Evolutionary conservation across 2,888 invertebrate species (phyloP).

Genomic region (Lepidochitona cinerea): DNA sequence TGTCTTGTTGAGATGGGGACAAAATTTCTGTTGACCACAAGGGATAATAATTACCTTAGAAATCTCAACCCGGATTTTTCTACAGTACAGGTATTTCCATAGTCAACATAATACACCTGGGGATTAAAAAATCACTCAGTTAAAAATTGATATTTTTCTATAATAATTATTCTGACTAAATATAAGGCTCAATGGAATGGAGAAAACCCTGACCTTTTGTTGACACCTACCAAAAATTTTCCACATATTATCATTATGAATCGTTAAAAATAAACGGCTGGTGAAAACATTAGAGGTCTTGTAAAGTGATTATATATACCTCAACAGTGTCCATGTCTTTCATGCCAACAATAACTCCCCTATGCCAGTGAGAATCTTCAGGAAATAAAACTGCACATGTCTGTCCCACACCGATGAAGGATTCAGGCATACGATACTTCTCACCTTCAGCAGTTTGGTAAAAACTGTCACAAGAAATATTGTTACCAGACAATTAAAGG

Average conservation of each 20-base stretch:
- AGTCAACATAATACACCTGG: constrained; percentile 63
- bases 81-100: constrained; percentile 61
- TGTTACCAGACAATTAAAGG: too few species aligned
- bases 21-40: too few species aligned
- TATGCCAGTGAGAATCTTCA: constrained; percentile 63
- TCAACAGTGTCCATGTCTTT: constrained; percentile 43
- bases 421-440: constrained; percentile 47
- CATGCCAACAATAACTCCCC: constrained; percentile 51
- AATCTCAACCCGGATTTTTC: constrained; percentile 42
- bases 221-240: too few species aligned
- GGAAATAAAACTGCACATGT: constrained; percentile 60
- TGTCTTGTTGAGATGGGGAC: too few species aligned
- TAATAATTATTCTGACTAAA: too few species aligned
- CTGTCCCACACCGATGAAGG: constrained; percentile 46
- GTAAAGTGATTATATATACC: constrained; percentile 24
- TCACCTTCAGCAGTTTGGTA: constrained; percentile 18
- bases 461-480: not conserved
- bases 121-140: constrained; percentile 14
- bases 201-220: too few species aligned
- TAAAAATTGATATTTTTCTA: too few species aligned
- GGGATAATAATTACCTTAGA: constrained; percentile 60
- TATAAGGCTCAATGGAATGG: too few species aligned
- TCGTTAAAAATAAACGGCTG: not conserved
- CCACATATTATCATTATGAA: too few species aligned
- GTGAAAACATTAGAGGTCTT: not conserved